These are phyloP conservation scores for Procavia capensis DNA, from an alignment of 2,113 vertebrate species.

Conservation along the genomic window DNA sequence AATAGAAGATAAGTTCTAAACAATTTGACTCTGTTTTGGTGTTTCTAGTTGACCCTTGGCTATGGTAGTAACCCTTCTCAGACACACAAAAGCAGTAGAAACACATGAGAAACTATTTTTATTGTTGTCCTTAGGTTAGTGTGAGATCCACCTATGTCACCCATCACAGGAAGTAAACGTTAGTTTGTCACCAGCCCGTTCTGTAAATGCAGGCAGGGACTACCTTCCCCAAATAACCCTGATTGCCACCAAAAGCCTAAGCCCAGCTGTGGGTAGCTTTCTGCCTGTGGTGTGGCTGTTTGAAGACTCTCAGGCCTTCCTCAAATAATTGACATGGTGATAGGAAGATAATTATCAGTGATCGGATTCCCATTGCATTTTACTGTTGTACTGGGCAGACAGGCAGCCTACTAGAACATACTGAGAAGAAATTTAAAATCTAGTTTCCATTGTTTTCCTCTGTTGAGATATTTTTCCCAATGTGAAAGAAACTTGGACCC, in stretches of 20 bases:
- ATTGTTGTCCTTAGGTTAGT: not conserved
- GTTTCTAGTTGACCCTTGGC: not conserved
- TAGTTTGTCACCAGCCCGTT: constrained; percentile 1
- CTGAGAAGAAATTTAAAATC: constrained; percentile 65
- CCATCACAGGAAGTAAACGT: not conserved
- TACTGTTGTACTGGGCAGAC: not conserved
- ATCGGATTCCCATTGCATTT: not conserved
- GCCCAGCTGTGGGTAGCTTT: not conserved
- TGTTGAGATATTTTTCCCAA: constrained; percentile 49
- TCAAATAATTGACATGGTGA: not conserved
- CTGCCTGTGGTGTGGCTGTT: not conserved
- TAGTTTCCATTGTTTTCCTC: constrained; percentile 38
- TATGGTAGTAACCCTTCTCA: not conserved
- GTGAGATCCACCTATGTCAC: not conserved
- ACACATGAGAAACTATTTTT: not conserved
- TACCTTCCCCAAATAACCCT: constrained; percentile 23
- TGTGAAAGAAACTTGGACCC: constrained; percentile 61
- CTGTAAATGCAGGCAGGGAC: not conserved
- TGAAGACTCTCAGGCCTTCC: not conserved
- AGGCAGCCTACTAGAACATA: constrained; percentile 18
- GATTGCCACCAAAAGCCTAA: not conserved
- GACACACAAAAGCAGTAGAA: not conserved
- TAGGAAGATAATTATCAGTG: constrained; percentile 14
- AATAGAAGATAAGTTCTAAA: not conserved
- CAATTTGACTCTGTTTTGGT: not conserved